Evolutionary conservation across 2,113 vertebrate species (phyloP), one percentile per base, ranked within the genome.

Genomic region (Psilopsiagon aymara): DNA sequence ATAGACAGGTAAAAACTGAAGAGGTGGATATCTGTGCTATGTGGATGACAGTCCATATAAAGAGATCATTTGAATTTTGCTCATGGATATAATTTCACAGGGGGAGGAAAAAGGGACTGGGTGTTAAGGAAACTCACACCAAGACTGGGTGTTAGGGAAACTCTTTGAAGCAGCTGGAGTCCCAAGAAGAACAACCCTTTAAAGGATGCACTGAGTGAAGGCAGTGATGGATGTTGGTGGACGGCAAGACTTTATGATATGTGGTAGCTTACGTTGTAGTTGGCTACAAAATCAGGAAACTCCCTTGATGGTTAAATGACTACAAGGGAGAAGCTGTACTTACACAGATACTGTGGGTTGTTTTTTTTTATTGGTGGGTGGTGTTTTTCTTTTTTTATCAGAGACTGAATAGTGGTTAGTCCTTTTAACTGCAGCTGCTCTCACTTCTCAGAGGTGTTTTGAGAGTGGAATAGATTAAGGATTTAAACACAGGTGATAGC

Each of bases 401-500:
- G 69, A 66, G 35, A 87, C 70, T 91, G 33, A 57, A 21, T 86
- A 64, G 67, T 12, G 8, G 69, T 78, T 78, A 83, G 64, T 90
- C 91, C 62, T 78, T 89, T 95, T 91, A 95, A 83, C 86, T 95
- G 68, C 92, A 94, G 84, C 86, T 94, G 81, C 83, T 93, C 11
- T 1, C 81, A 53, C 62, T 79, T 75, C 88, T 95, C 85, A 10
- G 19, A 92, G 80, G 62, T 95, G 88, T 96, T 95, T 92, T 59
- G 47, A 55, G 80, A 84, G 62, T 1, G 0, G 88, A 95, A 69
- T 91, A 87, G 88, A 96, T 97, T 95, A 90, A 90, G 87, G 62
- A 76, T 93, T 95, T 95, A 95, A 94, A 86, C 75, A 92, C 89
- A 93, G 94, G 94, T 97, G 90, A 89, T 77, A 81, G 55, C 88